A percentile compares a stretch with the other conserved stretches of the same genome.
phyloP scores from a whole-genome alignment of 2,888 invertebrate genomes.

The Vandiemenella viatica region DNA sequence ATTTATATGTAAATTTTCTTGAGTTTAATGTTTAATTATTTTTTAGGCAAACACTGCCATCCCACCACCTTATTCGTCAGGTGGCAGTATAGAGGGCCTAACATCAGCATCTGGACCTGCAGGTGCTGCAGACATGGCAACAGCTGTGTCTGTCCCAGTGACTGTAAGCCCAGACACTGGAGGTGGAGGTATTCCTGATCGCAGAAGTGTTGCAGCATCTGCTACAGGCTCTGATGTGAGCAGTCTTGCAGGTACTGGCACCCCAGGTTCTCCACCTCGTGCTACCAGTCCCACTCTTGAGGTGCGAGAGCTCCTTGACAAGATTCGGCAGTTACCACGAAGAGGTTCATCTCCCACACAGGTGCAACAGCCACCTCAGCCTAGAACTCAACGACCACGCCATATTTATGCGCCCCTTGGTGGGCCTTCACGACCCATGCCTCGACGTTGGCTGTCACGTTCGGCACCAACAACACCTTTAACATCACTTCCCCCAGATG shows the following conservation, averaged over 20 bases:
- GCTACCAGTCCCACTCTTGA: slow-evolving; percentile 70
- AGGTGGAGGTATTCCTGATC: slow-evolving; percentile 2
- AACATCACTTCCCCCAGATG: slow-evolving; percentile 42
- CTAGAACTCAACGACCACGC: slow-evolving; percentile 8
- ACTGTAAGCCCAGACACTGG: too few relatives aligned
- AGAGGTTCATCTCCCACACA: slow-evolving; percentile 24
- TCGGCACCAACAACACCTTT: slow-evolving; percentile 71
- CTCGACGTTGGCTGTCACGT: slow-evolving; percentile 42
- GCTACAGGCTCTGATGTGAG: slow-evolving; percentile 48
- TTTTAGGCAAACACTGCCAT: slow-evolving; percentile 58
- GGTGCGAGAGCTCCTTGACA: slow-evolving; percentile 54
- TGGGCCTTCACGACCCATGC: slow-evolving; percentile 21
- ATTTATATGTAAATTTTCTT: background rate
- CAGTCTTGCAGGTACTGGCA: slow-evolving; percentile 48
- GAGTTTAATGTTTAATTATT: background rate
- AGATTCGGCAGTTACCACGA: slow-evolving; percentile 49
- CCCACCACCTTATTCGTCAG: slow-evolving; percentile 71
- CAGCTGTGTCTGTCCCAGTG: too few relatives aligned
- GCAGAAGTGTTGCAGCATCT: slow-evolving; percentile 10
- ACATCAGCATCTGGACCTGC: background rate
- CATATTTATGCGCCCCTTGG: background rate
- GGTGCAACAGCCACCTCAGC: slow-evolving; percentile 20
- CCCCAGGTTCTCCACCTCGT: slow-evolving; percentile 59
- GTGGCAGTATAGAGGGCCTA: slow-evolving; percentile 47
- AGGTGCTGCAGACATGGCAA: slow-evolving; percentile 21